Evolutionary conservation across 2,888 invertebrate species (phyloP).

Genomic region (Physocephala rufipes): DNA sequence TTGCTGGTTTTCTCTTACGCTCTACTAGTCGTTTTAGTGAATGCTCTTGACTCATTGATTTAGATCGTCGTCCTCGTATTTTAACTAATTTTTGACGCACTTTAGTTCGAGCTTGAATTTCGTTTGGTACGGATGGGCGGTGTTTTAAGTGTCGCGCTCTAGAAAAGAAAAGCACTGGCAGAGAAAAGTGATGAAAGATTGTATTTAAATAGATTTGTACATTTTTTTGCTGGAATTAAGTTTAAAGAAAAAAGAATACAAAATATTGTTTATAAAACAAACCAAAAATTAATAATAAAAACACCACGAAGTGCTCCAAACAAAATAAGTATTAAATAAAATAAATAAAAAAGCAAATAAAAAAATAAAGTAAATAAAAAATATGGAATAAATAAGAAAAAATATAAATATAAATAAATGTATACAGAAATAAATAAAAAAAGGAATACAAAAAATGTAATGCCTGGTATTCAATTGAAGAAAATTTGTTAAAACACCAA

Average conservation of each 20-base stretch:
- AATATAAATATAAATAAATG: too few relatives aligned
- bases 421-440: too few relatives aligned
- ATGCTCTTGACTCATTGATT: too few relatives aligned
- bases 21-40: too few relatives aligned
- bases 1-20: conserved; percentile 17
- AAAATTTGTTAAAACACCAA: conserved; percentile 14
- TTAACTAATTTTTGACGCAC: conserved; percentile 43
- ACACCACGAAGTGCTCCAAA: neutral
- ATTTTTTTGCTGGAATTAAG: conserved; percentile 8
- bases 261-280: too few relatives aligned
- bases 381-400: conserved; percentile 36
- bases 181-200: too few relatives aligned
- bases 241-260: conserved; percentile 14
- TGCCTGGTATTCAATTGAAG: conserved; percentile 19
- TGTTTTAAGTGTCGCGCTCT: conserved; percentile 51
- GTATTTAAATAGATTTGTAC: conserved; percentile 6
- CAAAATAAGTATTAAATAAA: conserved; percentile 1
- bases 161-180: conserved; percentile 39
- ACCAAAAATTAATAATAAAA: conserved; percentile 24
- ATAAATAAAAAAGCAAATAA: conserved; percentile 15
- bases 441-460: too few relatives aligned
- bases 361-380: conserved; percentile 39
- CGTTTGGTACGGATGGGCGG: conserved; percentile 61
- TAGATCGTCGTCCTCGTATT: conserved; percentile 26
- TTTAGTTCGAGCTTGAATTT: conserved; percentile 66